Percentiles rank a stretch among this genome's conserved stretches.
Evolutionary conservation across 1,140 invertebrate species (phyloP).

Genomic region (Diachasma alloeum): DNA sequence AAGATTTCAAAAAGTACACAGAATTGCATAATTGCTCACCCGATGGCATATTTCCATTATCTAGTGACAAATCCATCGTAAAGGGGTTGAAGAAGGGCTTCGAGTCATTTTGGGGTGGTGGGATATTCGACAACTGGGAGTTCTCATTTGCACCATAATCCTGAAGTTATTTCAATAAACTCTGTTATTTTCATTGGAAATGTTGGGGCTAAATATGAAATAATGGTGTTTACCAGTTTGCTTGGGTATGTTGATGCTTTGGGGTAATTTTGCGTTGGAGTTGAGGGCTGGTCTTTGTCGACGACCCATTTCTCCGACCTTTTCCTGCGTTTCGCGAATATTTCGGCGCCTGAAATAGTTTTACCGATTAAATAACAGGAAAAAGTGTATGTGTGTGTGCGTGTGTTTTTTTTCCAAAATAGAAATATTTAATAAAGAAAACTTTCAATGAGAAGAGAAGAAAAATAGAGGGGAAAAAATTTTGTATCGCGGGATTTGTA

Average conservation of each 20-base stretch:
- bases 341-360: conserved; percentile 73
- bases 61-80: conserved; percentile 47
- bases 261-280: conserved; percentile 33
- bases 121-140: conserved; percentile 36
- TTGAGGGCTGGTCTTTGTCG: conserved; percentile 70
- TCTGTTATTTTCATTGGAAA: background rate
- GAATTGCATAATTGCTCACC: conserved; percentile 39
- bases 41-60: conserved; percentile 38
- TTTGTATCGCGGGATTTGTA: no score
- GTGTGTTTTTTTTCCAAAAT: no score
- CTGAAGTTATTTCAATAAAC: conserved; percentile 25
- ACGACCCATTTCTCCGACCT: conserved; percentile 88
- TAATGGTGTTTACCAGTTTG: conserved; percentile 34
- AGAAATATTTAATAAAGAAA: background rate
- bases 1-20: no score
- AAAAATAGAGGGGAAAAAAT: no score
- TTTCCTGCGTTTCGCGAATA: conserved; percentile 87
- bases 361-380: background rate
- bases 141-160: conserved; percentile 44
- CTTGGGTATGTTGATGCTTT: conserved; percentile 42
- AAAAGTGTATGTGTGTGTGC: background rate
- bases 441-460: no score
- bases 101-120: conserved; percentile 32
- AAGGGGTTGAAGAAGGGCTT: conserved; percentile 57
- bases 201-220: background rate